phyloP scores from a whole-genome alignment of 2,888 invertebrate genomes.

The Dichetophora obliterata region DNA sequence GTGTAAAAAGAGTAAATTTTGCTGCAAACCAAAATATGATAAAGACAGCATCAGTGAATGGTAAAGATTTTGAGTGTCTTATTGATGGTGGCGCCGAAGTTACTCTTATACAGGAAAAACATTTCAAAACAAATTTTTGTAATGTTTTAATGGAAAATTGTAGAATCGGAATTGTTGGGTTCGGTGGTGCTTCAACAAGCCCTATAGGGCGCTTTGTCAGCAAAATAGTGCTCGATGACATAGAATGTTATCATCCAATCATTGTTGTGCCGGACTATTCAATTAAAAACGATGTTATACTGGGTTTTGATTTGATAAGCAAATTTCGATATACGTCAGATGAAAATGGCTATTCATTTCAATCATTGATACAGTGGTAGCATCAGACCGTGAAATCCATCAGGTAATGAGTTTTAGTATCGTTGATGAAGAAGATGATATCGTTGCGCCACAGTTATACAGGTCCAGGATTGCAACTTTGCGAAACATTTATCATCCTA shows the following conservation, averaged over 20 bases:
- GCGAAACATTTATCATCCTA: slow-evolving; percentile 33
- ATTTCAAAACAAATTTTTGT: slow-evolving; percentile 27
- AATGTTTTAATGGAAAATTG: slow-evolving; percentile 17
- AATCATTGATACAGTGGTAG: background rate
- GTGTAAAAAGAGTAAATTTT: background rate
- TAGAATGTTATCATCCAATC: slow-evolving; percentile 22
- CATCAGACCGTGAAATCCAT: too few species aligned
- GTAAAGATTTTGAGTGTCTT: slow-evolving; percentile 27
- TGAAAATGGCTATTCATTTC: slow-evolving; percentile 32
- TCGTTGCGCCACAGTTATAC: too few species aligned
- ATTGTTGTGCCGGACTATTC: slow-evolving; percentile 28
- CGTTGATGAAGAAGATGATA: background rate
- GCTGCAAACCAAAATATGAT: slow-evolving; percentile 7
- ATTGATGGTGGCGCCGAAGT: slow-evolving; percentile 33
- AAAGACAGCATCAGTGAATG: slow-evolving; percentile 25
- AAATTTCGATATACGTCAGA: slow-evolving; percentile 25
- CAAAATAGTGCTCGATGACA: slow-evolving; percentile 15
- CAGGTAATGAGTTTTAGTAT: too few species aligned
- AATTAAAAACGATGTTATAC: slow-evolving; percentile 30
- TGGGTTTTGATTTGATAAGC: slow-evolving; percentile 40
- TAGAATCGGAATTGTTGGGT: slow-evolving; percentile 21
- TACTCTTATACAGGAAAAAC: slow-evolving; percentile 30
- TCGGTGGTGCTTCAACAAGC: slow-evolving; percentile 33
- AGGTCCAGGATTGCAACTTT: slow-evolving; percentile 12
- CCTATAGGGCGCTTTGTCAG: background rate